phyloP scores from a whole-genome alignment of 2,888 invertebrate genomes.

The Acleris laterana region DNA sequence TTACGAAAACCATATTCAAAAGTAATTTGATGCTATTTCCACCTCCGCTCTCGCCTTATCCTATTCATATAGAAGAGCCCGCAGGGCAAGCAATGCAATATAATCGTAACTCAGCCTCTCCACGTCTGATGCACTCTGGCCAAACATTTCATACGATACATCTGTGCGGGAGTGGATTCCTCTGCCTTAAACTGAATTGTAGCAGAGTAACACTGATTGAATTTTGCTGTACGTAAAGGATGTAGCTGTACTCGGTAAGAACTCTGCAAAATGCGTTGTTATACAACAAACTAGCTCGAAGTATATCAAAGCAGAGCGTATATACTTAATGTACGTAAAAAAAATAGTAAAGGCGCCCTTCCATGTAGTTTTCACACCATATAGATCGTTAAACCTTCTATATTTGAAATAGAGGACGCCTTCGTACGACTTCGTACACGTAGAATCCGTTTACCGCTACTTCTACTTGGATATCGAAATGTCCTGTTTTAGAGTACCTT shows the following conservation, averaged over 20 bases:
- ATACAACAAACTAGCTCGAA: neutral
- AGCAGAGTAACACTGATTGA: slow-evolving; percentile 26
- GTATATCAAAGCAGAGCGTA: neutral
- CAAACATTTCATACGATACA: slow-evolving; percentile 41
- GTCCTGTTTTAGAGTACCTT: too few relatives aligned
- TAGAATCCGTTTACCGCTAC: too few relatives aligned
- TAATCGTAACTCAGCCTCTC: slow-evolving; percentile 56
- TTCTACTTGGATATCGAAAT: too few relatives aligned
- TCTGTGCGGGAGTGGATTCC: slow-evolving; percentile 33
- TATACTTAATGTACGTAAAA: neutral
- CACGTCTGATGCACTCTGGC: slow-evolving; percentile 52
- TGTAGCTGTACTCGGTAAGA: neutral
- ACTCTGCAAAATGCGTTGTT: neutral
- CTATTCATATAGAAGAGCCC: slow-evolving; percentile 34
- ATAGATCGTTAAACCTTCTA: too few relatives aligned
- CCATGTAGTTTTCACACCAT: too few relatives aligned
- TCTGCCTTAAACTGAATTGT: slow-evolving; percentile 23
- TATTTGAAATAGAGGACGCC: too few relatives aligned
- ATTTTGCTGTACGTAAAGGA: neutral
- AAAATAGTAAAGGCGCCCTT: neutral
- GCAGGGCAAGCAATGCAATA: slow-evolving; percentile 48
- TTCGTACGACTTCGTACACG: too few relatives aligned
- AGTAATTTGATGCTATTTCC: too few relatives aligned
- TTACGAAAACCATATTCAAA: too few relatives aligned
- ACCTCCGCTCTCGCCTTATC: slow-evolving; percentile 1